Evolutionary conservation across 53 echinoderm and acorn worm species (phyloP), one percentile per base, ranked within the genome.

Genomic region (Patiria pectinifera): DNA sequence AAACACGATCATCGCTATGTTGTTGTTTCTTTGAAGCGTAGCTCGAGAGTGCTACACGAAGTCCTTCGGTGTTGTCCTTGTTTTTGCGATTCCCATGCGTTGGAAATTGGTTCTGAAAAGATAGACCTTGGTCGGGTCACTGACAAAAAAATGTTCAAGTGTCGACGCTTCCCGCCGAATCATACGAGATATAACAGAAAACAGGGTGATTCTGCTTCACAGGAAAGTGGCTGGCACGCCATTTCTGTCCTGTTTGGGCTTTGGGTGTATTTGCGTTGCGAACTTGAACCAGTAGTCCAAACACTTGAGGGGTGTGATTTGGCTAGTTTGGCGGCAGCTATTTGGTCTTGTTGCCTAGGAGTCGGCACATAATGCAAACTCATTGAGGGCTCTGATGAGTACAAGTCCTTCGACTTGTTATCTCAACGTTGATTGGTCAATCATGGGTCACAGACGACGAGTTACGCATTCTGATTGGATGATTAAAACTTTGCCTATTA

Each of bases 241-340:
- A 83, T 23, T 24, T 3, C 59, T 25, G 16, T 85, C 69, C 10
- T 14, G 84, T 18, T 62, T 45, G 23, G 44, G 14, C 15, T 62
- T 25, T 45, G 14, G 35, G 21, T 63, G 66, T 85, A 85, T 85
- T 85, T 85, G 69, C 45, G 8, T 63, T 43, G 69, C 66, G 69
- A 85, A 85, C 85, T 85, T 85, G 85, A 85, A 85, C 85, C 69
- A 66, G 43, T 43, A 85, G 26, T 35, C 45, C 85, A 85, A 85
- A 85, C 85, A 85, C 85, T 85, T 66, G 47, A 85, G 8, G 66
- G 85, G 85, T 69, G 85, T 69, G 85, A 85, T 44, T 44, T 45
- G 69, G 21, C 66, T 63, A 14, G n/a, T 35, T 21, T 23, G 63
- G 9, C 45, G 66, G 63, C 45, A 66, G 25, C 69, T 85, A 85